Evolutionary conservation across 1,140 invertebrate genomes (phyloP).

Genomic region (Mactra quadrangularis): DNA sequence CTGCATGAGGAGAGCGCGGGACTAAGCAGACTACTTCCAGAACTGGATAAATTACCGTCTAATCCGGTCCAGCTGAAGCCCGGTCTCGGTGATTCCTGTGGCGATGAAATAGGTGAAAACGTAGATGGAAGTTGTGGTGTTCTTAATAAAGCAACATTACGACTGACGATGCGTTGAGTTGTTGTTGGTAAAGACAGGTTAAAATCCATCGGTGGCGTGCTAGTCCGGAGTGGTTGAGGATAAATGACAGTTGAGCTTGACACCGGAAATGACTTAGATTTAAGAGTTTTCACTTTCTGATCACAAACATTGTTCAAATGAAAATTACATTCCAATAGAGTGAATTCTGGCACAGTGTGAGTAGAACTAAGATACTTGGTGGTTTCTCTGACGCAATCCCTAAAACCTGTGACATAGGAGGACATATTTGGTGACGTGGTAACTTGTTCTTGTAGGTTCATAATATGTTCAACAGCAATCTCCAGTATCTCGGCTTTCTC

Average conservation of each 20-base stretch:
- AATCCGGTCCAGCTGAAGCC: not conserved
- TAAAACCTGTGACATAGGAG: conserved; percentile 4
- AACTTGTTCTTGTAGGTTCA: conserved; percentile 3
- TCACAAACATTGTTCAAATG: conserved; percentile 10
- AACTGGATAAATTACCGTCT: not conserved
- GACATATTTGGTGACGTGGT: not conserved
- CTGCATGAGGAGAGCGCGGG: conserved; percentile 11
- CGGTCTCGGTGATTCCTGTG: not conserved
- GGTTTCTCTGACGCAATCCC: conserved; percentile 22
- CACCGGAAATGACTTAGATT: not conserved
- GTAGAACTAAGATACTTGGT: conserved; percentile 16
- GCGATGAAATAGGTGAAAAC: not conserved
- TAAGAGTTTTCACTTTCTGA: not conserved
- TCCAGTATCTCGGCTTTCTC: conserved; percentile 54
- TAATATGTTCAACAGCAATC: conserved; percentile 22
- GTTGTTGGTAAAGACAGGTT: not conserved
- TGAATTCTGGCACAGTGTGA: not conserved
- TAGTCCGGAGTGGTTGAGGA: not conserved
- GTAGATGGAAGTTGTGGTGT: not conserved
- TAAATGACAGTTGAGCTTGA: not conserved
- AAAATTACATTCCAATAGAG: not conserved
- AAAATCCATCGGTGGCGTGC: not conserved
- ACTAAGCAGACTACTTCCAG: not conserved
- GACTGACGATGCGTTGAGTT: not conserved
- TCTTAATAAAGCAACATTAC: not conserved